Evolutionary conservation across 1,140 invertebrate genomes (phyloP).

Genomic region (Tachypleus tridentatus): DNA sequence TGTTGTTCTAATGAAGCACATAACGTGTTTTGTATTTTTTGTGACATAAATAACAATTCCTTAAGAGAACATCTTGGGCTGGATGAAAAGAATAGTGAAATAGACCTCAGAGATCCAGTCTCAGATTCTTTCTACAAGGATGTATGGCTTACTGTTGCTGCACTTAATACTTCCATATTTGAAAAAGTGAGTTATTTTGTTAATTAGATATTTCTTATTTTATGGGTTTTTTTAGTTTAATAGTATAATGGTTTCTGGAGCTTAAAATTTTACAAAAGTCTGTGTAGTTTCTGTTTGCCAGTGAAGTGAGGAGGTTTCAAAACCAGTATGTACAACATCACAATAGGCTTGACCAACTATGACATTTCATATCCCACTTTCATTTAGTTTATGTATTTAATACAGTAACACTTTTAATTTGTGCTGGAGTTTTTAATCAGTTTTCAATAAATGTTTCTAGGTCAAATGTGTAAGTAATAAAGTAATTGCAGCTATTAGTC

Average conservation of each 20-base stretch:
- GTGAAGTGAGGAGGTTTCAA: too few relatives aligned
- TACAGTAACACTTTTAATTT: too few relatives aligned
- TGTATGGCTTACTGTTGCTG: slow-evolving; percentile 63
- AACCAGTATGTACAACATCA: too few relatives aligned
- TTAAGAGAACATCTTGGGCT: slow-evolving; percentile 68
- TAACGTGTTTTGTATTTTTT: too few relatives aligned
- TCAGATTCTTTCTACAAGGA: slow-evolving; percentile 63
- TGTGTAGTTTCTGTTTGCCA: too few relatives aligned
- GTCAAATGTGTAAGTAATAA: too few relatives aligned
- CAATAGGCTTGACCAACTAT: neutral
- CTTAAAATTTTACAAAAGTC: too few relatives aligned
- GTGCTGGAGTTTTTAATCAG: too few relatives aligned
- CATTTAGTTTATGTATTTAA: neutral
- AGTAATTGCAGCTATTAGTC: too few relatives aligned
- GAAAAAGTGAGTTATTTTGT: slow-evolving; percentile 53
- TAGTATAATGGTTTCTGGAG: too few relatives aligned
- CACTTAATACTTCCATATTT: slow-evolving; percentile 68
- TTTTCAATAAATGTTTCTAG: too few relatives aligned
- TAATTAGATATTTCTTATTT: slow-evolving; percentile 6
- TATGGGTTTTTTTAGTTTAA: neutral
- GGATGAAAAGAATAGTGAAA: slow-evolving; percentile 38
- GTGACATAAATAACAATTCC: neutral
- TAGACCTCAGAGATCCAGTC: slow-evolving; percentile 55
- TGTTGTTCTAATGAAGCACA: too few relatives aligned
- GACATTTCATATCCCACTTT: neutral